phyloP scores from a whole-genome alignment of 2,888 invertebrate genomes.

The Conomelus anceps region DNA sequence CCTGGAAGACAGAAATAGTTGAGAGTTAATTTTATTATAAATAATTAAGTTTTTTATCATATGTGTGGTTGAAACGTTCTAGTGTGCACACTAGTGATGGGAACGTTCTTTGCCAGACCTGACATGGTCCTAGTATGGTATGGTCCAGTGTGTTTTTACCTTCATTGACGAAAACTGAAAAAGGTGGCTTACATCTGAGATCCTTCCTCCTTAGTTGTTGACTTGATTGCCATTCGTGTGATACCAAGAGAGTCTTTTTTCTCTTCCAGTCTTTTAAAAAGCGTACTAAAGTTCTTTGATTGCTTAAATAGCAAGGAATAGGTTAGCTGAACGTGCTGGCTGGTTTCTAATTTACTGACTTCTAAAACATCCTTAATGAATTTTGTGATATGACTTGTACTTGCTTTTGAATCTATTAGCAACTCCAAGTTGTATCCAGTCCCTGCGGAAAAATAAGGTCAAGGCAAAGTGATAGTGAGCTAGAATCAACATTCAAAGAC shows the following conservation, averaged over 20 bases:
- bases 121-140: too few relatives aligned
- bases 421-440: constrained; percentile 64
- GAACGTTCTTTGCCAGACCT: too few relatives aligned
- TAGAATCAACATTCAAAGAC: too few relatives aligned
- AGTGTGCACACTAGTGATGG: too few relatives aligned
- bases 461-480: not conserved
- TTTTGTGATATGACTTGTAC: constrained; percentile 36
- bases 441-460: constrained; percentile 44
- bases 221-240: constrained; percentile 69
- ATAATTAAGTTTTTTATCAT: too few relatives aligned
- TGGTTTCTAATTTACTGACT: constrained; percentile 42
- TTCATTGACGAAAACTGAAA: not conserved
- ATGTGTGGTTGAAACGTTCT: too few relatives aligned
- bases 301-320: constrained; percentile 52
- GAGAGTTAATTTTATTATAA: too few relatives aligned
- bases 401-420: constrained; percentile 4
- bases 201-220: constrained; percentile 89
- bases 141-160: too few relatives aligned
- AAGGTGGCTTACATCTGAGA: constrained; percentile 61
- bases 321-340: constrained; percentile 45
- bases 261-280: constrained; percentile 58
- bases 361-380: constrained; percentile 43
- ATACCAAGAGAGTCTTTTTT: constrained; percentile 56
- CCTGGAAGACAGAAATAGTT: too few relatives aligned
- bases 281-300: constrained; percentile 49